Conservation (phyloP, 1,140 invertebrate genomes). For the Daktulosphaira vitifoliae region DNA sequence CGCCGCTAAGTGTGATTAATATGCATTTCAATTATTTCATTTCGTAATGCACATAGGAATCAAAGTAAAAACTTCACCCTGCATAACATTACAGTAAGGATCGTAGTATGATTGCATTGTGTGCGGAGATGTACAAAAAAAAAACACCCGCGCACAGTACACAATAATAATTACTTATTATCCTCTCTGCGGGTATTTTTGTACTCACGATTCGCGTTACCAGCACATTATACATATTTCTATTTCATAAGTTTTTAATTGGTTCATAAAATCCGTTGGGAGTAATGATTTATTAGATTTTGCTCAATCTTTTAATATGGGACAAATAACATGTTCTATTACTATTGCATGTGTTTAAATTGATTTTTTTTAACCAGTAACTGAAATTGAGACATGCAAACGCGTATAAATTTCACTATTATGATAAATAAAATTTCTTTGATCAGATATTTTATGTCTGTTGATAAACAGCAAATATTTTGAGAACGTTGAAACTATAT, state of each 20-base stretch:
- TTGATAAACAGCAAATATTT: too few species aligned
- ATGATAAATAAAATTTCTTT: too few species aligned
- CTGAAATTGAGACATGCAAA: too few species aligned
- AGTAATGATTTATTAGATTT: slow-evolving; percentile 3
- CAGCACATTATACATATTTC: not conserved
- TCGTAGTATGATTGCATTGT: too few species aligned
- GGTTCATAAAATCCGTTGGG: slow-evolving; percentile 17
- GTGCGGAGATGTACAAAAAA: too few species aligned
- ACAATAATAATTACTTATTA: slow-evolving; percentile 17
- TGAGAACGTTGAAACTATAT: too few species aligned
- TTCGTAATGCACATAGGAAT: not conserved
- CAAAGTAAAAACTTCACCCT: not conserved
- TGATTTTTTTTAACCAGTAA: slow-evolving; percentile 8
- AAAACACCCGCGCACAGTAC: not conserved
- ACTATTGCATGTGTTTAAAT: slow-evolving; percentile 21
- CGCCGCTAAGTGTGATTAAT: not conserved
- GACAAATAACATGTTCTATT: too few species aligned
- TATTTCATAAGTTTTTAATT: slow-evolving; percentile 28
- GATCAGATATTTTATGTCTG: too few species aligned
- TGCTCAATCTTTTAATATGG: too few species aligned
- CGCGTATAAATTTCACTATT: too few species aligned
- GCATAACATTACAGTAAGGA: not conserved
- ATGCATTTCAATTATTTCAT: not conserved
- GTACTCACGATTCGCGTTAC: not conserved
- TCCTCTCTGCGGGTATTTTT: slow-evolving; percentile 18